A percentile compares a stretch with the other conserved stretches of the same genome.
phyloP scores from a whole-genome alignment of 2,888 invertebrate genomes.

The Xestia rhomboidea region DNA sequence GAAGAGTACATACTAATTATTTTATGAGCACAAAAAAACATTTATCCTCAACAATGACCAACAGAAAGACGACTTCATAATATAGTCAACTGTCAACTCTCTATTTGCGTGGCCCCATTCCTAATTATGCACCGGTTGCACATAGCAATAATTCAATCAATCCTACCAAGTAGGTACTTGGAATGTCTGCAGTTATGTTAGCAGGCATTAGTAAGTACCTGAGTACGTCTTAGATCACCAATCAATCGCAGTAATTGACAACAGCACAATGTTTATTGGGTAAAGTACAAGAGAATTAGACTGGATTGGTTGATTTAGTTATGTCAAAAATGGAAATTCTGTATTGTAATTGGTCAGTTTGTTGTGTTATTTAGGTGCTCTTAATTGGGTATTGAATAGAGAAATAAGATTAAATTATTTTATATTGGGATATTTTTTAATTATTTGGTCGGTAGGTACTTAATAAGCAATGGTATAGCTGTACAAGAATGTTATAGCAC shows the following conservation, averaged over 20 bases:
- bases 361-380: not conserved
- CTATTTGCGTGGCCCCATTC: conserved; percentile 33
- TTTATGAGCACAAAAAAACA: conserved; percentile 12
- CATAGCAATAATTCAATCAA: conserved; percentile 54
- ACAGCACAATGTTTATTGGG: conserved; percentile 59
- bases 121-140: conserved; percentile 45
- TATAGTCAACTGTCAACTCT: not conserved
- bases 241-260: conserved; percentile 71
- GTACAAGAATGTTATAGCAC: not conserved
- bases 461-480: not conserved
- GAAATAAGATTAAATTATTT: no score
- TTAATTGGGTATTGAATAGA: conserved; percentile 13
- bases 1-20: not conserved
- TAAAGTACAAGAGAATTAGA: conserved; percentile 47
- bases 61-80: not conserved
- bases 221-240: conserved; percentile 60
- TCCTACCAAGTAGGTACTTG: conserved; percentile 27
- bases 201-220: conserved; percentile 35
- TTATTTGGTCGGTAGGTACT: not conserved
- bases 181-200: conserved; percentile 44
- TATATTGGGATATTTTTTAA: not conserved
- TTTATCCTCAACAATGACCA: not conserved
- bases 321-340: conserved; percentile 17
- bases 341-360: conserved; percentile 24
- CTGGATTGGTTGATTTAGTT: conserved; percentile 17